Evolutionary conservation across 2,888 invertebrate genomes (phyloP).

Genomic region (Pseudeuparius sepicola): DNA sequence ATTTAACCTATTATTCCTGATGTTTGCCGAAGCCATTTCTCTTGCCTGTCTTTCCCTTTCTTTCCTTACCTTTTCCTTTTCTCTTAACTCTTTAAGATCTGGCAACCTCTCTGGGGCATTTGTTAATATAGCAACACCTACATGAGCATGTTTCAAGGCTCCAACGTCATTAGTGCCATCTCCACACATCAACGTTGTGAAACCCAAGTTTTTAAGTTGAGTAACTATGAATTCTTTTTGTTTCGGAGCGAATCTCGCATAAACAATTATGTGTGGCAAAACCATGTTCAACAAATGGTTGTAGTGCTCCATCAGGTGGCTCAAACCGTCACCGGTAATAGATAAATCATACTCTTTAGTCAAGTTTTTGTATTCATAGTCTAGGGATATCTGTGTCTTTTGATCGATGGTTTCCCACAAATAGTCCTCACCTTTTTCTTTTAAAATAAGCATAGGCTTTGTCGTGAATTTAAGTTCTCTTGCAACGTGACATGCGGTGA

Average conservation of each 20-base stretch:
- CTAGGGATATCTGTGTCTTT: conserved; percentile 44
- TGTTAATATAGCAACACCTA: conserved; percentile 84
- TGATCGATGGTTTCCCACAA: conserved; percentile 71
- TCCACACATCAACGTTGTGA: conserved; percentile 94
- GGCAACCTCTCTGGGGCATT: conserved; percentile 59
- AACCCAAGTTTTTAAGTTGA: conserved; percentile 78
- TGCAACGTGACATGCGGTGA: conserved; percentile 98
- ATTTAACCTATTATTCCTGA: conserved; percentile 28
- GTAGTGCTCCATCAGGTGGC: conserved; percentile 55
- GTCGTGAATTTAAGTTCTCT: conserved; percentile 83
- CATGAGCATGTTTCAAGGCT: conserved; percentile 95
- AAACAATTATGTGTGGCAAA: conserved; percentile 81
- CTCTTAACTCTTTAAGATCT: conserved; percentile 35
- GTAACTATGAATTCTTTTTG: conserved; percentile 96
- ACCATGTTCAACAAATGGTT: conserved; percentile 56
- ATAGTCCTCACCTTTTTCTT: conserved; percentile 46
- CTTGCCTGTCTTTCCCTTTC: conserved; percentile 26
- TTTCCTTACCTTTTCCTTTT: conserved; percentile 27
- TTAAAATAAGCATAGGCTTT: conserved; percentile 59
- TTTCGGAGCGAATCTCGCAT: conserved; percentile 96
- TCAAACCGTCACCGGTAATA: conserved; percentile 85
- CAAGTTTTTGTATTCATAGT: conserved; percentile 43
- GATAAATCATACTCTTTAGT: conserved; percentile 79
- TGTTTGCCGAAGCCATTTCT: conserved; percentile 13
- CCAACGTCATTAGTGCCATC: conserved; percentile 99